Conservation (phyloP, 2,113 vertebrate species). For the Megaptera novaeangliae region DNA sequence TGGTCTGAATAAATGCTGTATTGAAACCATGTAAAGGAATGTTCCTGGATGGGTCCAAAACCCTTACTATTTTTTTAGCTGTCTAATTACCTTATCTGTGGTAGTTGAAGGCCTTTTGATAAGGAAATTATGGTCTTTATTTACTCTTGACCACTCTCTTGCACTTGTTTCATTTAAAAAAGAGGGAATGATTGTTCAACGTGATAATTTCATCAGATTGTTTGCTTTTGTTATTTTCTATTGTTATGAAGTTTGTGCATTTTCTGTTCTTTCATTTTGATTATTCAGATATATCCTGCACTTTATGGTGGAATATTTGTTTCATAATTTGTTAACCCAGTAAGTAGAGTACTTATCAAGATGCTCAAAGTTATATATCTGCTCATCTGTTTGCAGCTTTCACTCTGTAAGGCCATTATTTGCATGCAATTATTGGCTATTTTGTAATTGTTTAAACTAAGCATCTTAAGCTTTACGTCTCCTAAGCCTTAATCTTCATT, state of each 20-base stretch:
- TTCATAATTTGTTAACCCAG: background rate
- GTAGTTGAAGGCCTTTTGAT: background rate
- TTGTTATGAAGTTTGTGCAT: background rate
- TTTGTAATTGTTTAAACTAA: background rate
- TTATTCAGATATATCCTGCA: background rate
- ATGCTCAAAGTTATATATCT: background rate
- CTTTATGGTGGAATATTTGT: background rate
- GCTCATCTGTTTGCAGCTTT: background rate
- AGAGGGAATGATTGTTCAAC: background rate
- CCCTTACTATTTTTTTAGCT: background rate
- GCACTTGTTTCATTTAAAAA: background rate
- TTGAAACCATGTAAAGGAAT: background rate
- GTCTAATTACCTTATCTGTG: background rate
- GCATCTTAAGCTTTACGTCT: background rate
- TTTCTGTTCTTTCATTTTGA: background rate
- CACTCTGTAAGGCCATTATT: background rate
- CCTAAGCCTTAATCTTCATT: background rate
- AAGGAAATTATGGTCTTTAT: background rate
- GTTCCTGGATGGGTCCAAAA: background rate
- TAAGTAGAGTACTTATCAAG: background rate
- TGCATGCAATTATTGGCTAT: background rate
- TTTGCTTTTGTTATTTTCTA: background rate
- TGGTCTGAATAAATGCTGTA: background rate
- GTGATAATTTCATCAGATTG: background rate
- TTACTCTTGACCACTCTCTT: background rate